Percentiles rank a stretch among this genome's conserved stretches.
Conservation (phyloP, 1,140 invertebrate genomes). For the Caerostris extrusa region DNA sequence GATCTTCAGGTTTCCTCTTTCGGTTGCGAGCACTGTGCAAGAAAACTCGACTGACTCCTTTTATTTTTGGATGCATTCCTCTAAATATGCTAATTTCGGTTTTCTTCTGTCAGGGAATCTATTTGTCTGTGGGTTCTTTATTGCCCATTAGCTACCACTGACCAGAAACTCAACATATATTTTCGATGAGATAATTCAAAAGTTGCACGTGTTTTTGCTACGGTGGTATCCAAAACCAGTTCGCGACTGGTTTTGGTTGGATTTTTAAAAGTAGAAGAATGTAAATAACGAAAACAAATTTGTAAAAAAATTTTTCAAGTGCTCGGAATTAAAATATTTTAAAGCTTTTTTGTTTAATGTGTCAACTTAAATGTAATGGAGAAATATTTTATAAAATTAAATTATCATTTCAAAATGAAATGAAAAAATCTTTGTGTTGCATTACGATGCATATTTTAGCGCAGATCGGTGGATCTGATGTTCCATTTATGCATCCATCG, state of each 20-base stretch:
- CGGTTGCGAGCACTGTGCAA: background rate
- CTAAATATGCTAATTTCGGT: slow-evolving; percentile 39
- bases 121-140: slow-evolving; percentile 36
- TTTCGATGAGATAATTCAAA: slow-evolving; percentile 18
- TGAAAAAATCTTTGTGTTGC: no score
- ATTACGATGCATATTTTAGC: no score
- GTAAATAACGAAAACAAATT: no score
- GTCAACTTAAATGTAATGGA: no score
- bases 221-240: background rate
- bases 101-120: background rate
- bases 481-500: no score
- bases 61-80: background rate
- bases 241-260: background rate
- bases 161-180: slow-evolving; percentile 31
- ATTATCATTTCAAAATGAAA: no score
- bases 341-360: no score
- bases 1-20: background rate
- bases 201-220: background rate
- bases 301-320: no score
- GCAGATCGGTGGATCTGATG: no score
- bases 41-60: slow-evolving; percentile 30
- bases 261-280: background rate
- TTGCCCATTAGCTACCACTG: background rate
- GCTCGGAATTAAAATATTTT: no score
- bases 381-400: no score